Percentiles rank a stretch among this genome's conserved stretches.
Evolutionary conservation across 2,797 vertebrate genomes (phyloP).

Genomic region (Malurus splendens): DNA sequence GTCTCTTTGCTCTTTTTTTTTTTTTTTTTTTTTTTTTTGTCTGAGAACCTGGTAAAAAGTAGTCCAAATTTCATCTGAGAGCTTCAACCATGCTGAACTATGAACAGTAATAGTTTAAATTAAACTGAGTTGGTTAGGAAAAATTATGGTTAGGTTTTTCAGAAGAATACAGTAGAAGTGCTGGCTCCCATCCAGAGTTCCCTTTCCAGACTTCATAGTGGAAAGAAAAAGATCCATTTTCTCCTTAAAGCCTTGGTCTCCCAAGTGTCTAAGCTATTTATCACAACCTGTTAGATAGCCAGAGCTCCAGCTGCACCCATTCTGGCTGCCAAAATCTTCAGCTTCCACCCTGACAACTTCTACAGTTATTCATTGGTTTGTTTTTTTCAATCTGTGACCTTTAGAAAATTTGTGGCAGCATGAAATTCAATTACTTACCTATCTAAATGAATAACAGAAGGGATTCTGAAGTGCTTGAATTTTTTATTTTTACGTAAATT

Average conservation of each 20-base stretch:
- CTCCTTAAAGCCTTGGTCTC: background rate
- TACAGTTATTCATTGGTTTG: background rate
- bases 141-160: background rate
- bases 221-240: background rate
- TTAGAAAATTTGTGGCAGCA: background rate
- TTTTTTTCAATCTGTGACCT: background rate
- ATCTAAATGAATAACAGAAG: conserved; percentile 4
- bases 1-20: background rate
- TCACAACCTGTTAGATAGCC: background rate
- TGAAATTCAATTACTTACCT: conserved; percentile 15
- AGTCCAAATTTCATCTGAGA: background rate
- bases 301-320: background rate
- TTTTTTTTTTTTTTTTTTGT: background rate
- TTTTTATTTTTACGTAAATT: background rate
- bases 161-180: background rate
- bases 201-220: background rate
- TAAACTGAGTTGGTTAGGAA: background rate
- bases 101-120: background rate
- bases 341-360: background rate
- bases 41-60: background rate
- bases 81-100: background rate
- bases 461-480: background rate
- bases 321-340: background rate
- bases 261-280: background rate
- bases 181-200: background rate